These are phyloP conservation scores for Syngnathus acus DNA, from an alignment of 2,797 vertebrate genomes.

Conservation along the genomic window DNA sequence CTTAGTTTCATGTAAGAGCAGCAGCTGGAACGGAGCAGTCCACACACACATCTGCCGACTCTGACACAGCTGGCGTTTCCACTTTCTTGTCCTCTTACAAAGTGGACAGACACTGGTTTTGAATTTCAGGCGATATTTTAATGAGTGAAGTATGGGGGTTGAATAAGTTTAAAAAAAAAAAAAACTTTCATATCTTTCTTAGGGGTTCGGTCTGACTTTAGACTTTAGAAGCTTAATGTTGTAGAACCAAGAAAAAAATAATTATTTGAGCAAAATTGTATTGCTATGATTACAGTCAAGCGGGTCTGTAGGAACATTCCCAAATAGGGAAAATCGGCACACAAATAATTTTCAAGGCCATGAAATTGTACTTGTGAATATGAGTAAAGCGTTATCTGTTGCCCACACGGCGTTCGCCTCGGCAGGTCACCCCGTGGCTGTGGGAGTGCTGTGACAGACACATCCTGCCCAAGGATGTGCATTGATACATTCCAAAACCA, in stretches of 20 bases:
- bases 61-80: constrained; percentile 45
- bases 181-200: constrained; percentile 7
- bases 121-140: constrained; percentile 47
- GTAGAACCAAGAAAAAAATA: neutral
- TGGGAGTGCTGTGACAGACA: constrained; percentile 41
- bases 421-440: constrained; percentile 27
- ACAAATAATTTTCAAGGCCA: no score
- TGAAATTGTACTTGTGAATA: no score
- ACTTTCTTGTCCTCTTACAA: constrained; percentile 30
- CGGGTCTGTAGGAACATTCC: neutral
- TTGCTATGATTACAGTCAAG: neutral
- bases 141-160: constrained; percentile 27
- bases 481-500: constrained; percentile 50
- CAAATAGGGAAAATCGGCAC: neutral
- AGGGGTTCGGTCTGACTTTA: neutral
- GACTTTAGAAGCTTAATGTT: neutral
- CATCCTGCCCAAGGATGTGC: constrained; percentile 70
- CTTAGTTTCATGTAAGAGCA: constrained; percentile 39
- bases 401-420: constrained; percentile 33
- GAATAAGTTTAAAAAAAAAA: constrained; percentile 9
- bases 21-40: constrained; percentile 44
- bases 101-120: constrained; percentile 35
- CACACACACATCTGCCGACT: constrained; percentile 48
- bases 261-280: neutral
- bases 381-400: constrained; percentile 35